Base-by-base conservation (phyloP, 2,888 invertebrate species). In the Cephus spinipes region DNA sequence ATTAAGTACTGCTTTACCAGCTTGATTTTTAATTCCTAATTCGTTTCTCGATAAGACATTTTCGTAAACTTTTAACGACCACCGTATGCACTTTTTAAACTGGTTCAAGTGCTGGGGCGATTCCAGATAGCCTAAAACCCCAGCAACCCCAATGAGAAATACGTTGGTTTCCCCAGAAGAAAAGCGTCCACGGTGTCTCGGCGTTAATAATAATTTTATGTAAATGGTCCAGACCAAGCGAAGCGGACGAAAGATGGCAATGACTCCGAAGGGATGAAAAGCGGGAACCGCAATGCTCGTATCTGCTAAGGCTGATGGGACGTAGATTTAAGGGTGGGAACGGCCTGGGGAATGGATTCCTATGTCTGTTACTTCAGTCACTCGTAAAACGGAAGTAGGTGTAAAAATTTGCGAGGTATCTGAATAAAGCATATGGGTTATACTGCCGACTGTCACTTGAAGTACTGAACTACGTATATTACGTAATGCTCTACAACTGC, bases 171-270 rank as follows among this genome's bases (percentile, higher is more conserved):
- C 12, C 71, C 71, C 9, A 31, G 31, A 33, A 71, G 31, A 33
- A 33, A 71, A 12, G 32, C 32, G 31, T 69, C 33, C 69, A 6
- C 73, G 69, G 23, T 32, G 68, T 79, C 40, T 74, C 55, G 36
- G 83, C 85, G 85, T 86, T 87, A 85, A 89, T 88, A 89, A 89
- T 89, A 89, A 89, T 89, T 88, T 88, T 87, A 89, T 89, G 89
- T 84, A 89, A 89, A 87, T 87, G 86, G 86, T 85, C 82, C 82
- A 81, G 83, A 80, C 79, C 79, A 83, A 73, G 77, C 68, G 81
- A 78, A 82, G 83, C 35, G 79, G 73, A 76, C 77, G 79, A 11
- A 69, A 40, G 36, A 78, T 15, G 40, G 31, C 31, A n/a, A 32
- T 35, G 68, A 73, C 9, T 77, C 32, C 73, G 76, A 73, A 69